Evolutionary conservation across 2,113 vertebrate species (phyloP), one percentile per base, ranked within the genome.

Genomic region (Ochotona princeps): DNA sequence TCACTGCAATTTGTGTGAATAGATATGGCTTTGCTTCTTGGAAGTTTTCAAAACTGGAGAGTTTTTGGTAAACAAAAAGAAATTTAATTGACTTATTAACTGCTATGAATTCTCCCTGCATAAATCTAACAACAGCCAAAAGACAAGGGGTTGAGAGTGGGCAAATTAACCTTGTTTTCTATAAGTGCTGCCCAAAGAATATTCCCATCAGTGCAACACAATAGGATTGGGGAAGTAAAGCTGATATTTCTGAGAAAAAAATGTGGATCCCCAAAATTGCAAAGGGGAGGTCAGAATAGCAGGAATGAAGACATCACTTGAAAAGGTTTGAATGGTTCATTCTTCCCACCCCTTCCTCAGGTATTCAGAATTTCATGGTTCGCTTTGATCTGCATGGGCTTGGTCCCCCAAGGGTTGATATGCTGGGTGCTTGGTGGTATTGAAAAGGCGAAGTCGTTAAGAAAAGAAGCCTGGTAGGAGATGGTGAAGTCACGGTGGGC

Each of bases 21-120:
- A 87, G 85, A 96, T 44, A 20, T n/a, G 83, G 69, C 90, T 94
- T 86, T 85, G 89, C 92, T 96, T 97, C 90, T 95, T 75, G 78
- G 74, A 60, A 15, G 17, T 61, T 79, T 93, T 96, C 84, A 82
- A 85, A 44, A 96, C 96, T 80, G 89, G 67, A 93, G 81, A 66
- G 83, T 78, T 93, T 94, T 97, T 92, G 83, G 23, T 92, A 89
- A 96, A 91, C 91, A 89, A 94, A 96, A 95, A 95, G 92, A 94
- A 96, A 96, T 94, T 92, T 96, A 96, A 97, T 96, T 96, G 97
- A 96, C 83, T 97, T 96, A 94, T 92, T 93, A 94, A 92, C 86
- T 66, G 65, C 73, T 93, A 61, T 89, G 93, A 87, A 95, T 95
- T 93, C 73, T 90, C 69, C 66, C 83, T 87, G n/a, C 88, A 94